These are phyloP conservation scores for Anomalospiza imberbis DNA, from an alignment of 2,797 vertebrate genomes.

Conservation along the genomic window DNA sequence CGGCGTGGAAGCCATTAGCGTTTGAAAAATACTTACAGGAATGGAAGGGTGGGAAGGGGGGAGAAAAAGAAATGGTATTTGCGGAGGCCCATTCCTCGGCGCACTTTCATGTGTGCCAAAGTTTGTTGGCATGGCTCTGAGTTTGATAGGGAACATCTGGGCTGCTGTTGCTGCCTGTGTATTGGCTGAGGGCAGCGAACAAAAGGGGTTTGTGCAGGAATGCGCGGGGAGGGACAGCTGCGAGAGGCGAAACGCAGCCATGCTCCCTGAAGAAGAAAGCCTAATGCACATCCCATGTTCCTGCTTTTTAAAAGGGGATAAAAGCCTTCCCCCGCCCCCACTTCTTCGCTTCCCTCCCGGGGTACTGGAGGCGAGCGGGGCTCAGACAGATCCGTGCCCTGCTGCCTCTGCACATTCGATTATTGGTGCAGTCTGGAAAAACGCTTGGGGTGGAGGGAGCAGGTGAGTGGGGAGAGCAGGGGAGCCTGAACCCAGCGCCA, in stretches of 20 bases:
- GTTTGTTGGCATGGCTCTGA: conserved; percentile 77
- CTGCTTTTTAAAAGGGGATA: not conserved
- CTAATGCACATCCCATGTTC: conserved; percentile 49
- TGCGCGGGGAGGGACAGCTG: conserved; percentile 12
- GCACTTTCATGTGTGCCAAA: conserved; percentile 77
- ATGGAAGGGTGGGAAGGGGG: conserved; percentile 25
- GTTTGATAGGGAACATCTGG: conserved; percentile 86
- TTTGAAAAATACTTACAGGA: conserved; percentile 82
- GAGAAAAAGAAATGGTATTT: conserved; percentile 62
- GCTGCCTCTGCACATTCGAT: not conserved
- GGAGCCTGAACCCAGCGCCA: not conserved
- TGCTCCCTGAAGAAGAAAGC: not conserved
- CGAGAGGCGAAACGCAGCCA: not conserved
- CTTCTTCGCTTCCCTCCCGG: not conserved
- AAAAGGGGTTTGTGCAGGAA: conserved; percentile 76
- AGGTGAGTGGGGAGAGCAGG: not conserved
- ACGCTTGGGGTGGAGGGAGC: not conserved
- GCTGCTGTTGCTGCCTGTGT: conserved; percentile 57
- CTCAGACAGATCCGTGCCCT: not conserved
- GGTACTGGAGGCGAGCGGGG: not conserved
- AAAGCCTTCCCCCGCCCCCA: not conserved
- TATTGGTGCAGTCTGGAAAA: not conserved
- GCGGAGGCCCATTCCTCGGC: conserved; percentile 77
- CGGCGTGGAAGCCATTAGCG: conserved; percentile 76
- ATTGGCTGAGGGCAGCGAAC: conserved; percentile 69